Conservation (phyloP, 2,113 vertebrate genomes). For the Bucco capensis region DNA sequence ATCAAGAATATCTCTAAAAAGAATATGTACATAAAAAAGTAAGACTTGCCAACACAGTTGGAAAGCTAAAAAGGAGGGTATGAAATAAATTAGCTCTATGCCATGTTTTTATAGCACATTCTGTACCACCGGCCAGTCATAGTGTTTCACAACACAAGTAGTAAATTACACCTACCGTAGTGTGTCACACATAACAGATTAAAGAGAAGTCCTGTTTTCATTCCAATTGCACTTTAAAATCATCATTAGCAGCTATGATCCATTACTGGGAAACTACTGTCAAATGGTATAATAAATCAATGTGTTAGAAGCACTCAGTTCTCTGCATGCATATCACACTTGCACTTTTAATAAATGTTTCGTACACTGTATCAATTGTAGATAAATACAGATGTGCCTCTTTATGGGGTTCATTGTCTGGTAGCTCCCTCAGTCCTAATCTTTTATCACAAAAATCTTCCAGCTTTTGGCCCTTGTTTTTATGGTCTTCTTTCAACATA, state of each 20-base stretch:
- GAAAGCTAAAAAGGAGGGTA: background rate
- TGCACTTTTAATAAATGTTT: background rate
- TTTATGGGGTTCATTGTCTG: background rate
- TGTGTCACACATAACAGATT: background rate
- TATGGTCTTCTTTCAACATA: background rate
- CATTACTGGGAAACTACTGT: background rate
- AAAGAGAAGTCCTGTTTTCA: background rate
- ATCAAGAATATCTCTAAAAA: background rate
- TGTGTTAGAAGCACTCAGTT: background rate
- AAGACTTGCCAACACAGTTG: background rate
- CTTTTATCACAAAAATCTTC: background rate
- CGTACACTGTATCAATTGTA: background rate
- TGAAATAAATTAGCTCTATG: background rate
- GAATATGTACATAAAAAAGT: background rate
- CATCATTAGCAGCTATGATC: background rate
- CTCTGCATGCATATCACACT: background rate
- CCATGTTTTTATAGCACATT: background rate
- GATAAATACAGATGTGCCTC: background rate
- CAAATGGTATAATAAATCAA: background rate
- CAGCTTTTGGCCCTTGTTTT: background rate
- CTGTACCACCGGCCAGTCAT: background rate
- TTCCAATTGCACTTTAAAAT: background rate
- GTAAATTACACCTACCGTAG: background rate
- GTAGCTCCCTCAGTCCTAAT: background rate
- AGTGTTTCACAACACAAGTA: background rate